Base-by-base conservation (phyloP, 2,888 invertebrate species). In the Miltochrista miniata region DNA sequence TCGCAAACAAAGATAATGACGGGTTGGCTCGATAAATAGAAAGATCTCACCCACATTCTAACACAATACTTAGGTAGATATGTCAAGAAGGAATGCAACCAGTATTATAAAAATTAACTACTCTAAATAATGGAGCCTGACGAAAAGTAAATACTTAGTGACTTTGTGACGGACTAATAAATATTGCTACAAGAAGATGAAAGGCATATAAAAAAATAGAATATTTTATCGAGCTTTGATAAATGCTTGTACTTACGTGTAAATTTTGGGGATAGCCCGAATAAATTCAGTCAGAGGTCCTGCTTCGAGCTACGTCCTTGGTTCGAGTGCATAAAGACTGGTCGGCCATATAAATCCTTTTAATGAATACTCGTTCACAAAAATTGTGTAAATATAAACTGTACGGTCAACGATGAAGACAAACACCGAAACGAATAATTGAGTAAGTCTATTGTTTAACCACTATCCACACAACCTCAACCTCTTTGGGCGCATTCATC, bases 401-500 rank as follows among this genome's bases (percentile, higher is more conserved):
- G 18, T 38, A 9, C 42, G 2, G 11, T 11, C 41, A n/a, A 52
- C 50, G 31, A 52, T 34, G 33, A 56, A 53, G 46, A 54, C 9
- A 12, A 30, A 34, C 45, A 59, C 43, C 37, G 34, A 43, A 43
- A 37, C 41, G 44, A 50, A 39, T 51, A 58, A 61, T 54, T 55
- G 53, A 60, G 47, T 46, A 43, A 36, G 15, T 48, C 49, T 45
- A 54, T 63, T 66, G 51, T 59, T 35, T 45, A 50, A 56, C 59
- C 59, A 50, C 46, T 48, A 48, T 54, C 51, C 55, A 46, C 52
- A 54, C 18, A 51, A 63, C 49, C 47, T 51, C 48, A 29, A 18
- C 38, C 45, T 38, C 58, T 54, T 48, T 49, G 44, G 51, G 56
- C 59, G 57, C 58, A 66, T 69, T 72, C 68, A 61, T 67, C 68